Evolutionary conservation across 2,888 invertebrate genomes (phyloP).

Genomic region (Leucozona laternaria): DNA sequence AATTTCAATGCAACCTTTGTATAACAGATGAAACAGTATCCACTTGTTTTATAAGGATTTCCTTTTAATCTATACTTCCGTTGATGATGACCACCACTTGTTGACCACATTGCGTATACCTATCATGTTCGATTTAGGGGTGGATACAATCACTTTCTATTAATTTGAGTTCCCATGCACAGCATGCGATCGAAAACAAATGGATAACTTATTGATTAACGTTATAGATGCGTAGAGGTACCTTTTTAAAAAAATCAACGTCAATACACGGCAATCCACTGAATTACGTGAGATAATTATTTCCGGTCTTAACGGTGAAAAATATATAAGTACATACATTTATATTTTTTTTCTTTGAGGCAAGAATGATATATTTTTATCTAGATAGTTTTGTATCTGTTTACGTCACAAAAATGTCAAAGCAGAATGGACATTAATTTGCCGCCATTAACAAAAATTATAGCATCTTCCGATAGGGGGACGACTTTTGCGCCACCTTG

Average conservation of each 20-base stretch:
- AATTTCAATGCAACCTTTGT: not conserved
- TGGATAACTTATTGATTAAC: constrained; percentile 11
- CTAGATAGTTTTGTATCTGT: too few species aligned
- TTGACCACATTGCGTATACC: constrained; percentile 25
- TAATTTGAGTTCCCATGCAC: constrained; percentile 36
- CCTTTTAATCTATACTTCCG: constrained; percentile 21
- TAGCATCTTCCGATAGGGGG: too few species aligned
- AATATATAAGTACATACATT: too few species aligned
- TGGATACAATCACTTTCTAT: constrained; percentile 31
- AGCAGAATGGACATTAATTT: too few species aligned
- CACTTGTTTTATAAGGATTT: constrained; percentile 31
- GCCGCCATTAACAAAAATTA: too few species aligned
- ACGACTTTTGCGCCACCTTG: too few species aligned
- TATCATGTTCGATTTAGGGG: constrained; percentile 16
- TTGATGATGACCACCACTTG: constrained; percentile 32
- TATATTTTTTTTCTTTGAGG: not conserved
- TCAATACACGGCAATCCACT: not conserved
- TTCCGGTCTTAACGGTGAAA: constrained; percentile 28
- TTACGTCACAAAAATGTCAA: too few species aligned
- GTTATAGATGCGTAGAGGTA: not conserved
- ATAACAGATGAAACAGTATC: constrained; percentile 7
- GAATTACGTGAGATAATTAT: constrained; percentile 25
- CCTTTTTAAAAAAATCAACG: not conserved
- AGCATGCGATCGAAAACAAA: constrained; percentile 17
- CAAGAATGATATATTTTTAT: not conserved